Conservation (phyloP, 1,140 invertebrate genomes). For the Achroia grisella region DNA sequence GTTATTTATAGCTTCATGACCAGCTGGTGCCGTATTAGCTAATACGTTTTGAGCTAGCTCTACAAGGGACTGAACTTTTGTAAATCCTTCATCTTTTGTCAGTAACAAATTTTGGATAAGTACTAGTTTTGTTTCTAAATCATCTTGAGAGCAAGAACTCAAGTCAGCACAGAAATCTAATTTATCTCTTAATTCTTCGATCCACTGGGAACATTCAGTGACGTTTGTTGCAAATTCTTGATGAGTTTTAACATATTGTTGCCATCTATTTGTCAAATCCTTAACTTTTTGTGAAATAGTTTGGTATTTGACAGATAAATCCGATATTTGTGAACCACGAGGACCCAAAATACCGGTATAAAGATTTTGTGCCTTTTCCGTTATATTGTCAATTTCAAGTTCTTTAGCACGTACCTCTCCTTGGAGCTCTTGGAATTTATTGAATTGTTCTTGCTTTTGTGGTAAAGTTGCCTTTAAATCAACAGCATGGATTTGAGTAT, state of each 20-base stretch:
- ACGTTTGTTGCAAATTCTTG: slow-evolving; percentile 90
- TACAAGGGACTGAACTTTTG: slow-evolving; percentile 88
- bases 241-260: slow-evolving; percentile 91
- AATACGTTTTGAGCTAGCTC: slow-evolving; percentile 94
- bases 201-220: slow-evolving; percentile 86
- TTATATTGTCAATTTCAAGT: slow-evolving; percentile 93
- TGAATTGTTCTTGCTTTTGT: slow-evolving; percentile 90
- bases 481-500: slow-evolving; percentile 90
- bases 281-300: slow-evolving; percentile 92
- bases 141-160: slow-evolving; percentile 86
- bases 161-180: slow-evolving; percentile 89
- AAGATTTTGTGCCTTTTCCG: slow-evolving; percentile 90
- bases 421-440: slow-evolving; percentile 85
- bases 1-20: slow-evolving; percentile 90
- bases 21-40: slow-evolving; percentile 91
- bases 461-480: slow-evolving; percentile 88
- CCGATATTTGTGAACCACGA: slow-evolving; percentile 86
- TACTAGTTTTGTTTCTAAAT: slow-evolving; percentile 88
- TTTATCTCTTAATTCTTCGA: slow-evolving; percentile 89
- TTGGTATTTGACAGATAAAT: slow-evolving; percentile 93
- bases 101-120: slow-evolving; percentile 89
- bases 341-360: slow-evolving; percentile 78
- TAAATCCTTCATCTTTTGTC: slow-evolving; percentile 93
- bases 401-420: slow-evolving; percentile 93
- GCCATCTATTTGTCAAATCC: slow-evolving; percentile 92